Base-by-base conservation (phyloP, 2,797 vertebrate species). In the Micropoecilia bifurca region DNA sequence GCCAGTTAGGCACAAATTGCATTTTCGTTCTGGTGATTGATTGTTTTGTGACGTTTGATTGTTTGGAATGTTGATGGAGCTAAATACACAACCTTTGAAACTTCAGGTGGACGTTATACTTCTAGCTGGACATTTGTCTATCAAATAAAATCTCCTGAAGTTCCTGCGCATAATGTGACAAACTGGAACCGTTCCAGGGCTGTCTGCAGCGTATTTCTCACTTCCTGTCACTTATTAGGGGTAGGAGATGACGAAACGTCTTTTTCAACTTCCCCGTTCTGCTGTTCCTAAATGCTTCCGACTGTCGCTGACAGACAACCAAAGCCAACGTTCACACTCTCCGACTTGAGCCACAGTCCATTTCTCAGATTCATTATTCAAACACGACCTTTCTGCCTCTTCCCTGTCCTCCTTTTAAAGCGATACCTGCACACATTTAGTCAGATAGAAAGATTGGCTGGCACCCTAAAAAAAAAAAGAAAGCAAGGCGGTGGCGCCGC, bases 331-430 rank as follows among this genome's bases (percentile, higher is more conserved):
- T 76, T 83, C 87, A 47, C 30, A 46, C 69, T 75, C 6, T 45
- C 73, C 7, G 4, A 74, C 68, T 45, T 25, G 78, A 59, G 75
- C 84, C 74, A 76, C 8, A 80, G 79, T 84, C 86, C 77, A 75
- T 83, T 82, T 74, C 61, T 41, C 74, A 71, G 80, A 88, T 89
- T 90, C 79, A 90, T 92, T 87, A 90, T 91, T 89, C 84, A 91
- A 87, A 91, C 81, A 85, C 83, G 87, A 91, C 88, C 88, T 91
- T 87, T 90, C 78, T 78, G 72, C 74, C 75, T 80, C 73, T 50
- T 66, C 41, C 47, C 50, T 68, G 71, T 79, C 77, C 39, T 41
- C 61, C 48, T 82, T 88, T 83, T 84, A 85, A 90, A 90, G 78
- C 79, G 81, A 73, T 80, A 82, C 76, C 78, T 78, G 79, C 80